These are phyloP conservation scores for Turnix velox DNA, from an alignment of 2,113 vertebrate genomes.

Conservation along the genomic window DNA sequence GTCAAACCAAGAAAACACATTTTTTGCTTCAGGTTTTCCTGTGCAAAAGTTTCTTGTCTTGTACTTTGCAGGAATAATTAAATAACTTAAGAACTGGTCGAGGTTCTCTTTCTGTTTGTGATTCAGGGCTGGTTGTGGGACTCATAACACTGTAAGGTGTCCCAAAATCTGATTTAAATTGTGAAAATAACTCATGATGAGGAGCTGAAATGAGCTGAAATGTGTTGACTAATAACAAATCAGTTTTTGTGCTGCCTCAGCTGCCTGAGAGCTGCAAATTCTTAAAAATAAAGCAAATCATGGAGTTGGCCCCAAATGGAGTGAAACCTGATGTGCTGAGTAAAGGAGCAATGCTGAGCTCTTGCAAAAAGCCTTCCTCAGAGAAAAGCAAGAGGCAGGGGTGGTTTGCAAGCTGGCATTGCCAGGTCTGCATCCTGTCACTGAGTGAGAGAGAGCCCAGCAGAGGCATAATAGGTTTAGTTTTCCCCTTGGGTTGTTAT, in stretches of 20 bases:
- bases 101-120: background rate
- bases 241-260: background rate
- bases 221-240: background rate
- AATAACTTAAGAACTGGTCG: too few species aligned
- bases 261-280: background rate
- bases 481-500: slow-evolving; percentile 70
- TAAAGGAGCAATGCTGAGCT: background rate
- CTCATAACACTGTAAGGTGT: background rate
- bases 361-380: accelerated
- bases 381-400: background rate
- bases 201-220: background rate
- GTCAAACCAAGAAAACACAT: background rate
- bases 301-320: background rate
- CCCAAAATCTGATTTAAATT: background rate
- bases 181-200: background rate
- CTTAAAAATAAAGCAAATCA: background rate
- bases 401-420: background rate
- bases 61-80: background rate
- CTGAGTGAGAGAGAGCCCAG: background rate
- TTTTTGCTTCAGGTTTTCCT: background rate
- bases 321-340: background rate
- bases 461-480: slow-evolving; percentile 47
- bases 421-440: background rate
- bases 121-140: background rate
- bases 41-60: background rate